Evolutionary conservation across 2,888 invertebrate genomes (phyloP), one percentile per base, ranked within the genome.

Genomic region (Tenthredo amoena): DNA sequence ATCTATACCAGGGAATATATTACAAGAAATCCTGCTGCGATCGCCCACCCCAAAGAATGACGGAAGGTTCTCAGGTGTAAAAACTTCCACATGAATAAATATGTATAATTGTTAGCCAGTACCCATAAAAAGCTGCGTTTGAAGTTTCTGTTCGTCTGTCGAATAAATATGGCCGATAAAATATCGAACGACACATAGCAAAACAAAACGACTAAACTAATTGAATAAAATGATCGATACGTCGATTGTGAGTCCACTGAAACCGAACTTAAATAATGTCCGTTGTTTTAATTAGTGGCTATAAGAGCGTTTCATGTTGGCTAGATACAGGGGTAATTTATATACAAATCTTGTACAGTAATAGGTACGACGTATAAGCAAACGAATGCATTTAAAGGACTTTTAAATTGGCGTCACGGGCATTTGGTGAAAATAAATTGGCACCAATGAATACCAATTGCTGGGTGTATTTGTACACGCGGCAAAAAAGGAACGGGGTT

Each of bases 401-500:
- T 40, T 47, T 71, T 83, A 68, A 26, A 83, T 68, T 68, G 43
- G 68, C 37, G n/a, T 9, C 47, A 87, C 87, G 87, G 87, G 87
- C 87, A 81, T 86, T 86, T 21, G 68, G 86, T 85, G 85, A 86
- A 89, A 88, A 89, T 90, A 88, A 90, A 90, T 90, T 88, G 89
- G 85, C 87, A 87, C 86, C 90, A 88, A 89, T 90, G 89, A 90
- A 91, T 90, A 88, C 87, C 90, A 90, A 90, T 90, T 90, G 89
- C 86, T 77, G 58, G 21, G 15, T 31, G 37, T 62, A n/a, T 62
- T 81, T 81, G 72, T 71, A 50, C 12, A 84, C 71, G 31, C 40
- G 71, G 37, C 12, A 26, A 47, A 76, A 37, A 62, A 58, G 21
- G 34, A 26, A 18, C 58, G 10, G 79, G 58, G 79, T 58, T 58